Evolutionary conservation across 2,888 invertebrate species (phyloP), one percentile per base, ranked within the genome.

Genomic region (Cyclophora albipunctata): DNA sequence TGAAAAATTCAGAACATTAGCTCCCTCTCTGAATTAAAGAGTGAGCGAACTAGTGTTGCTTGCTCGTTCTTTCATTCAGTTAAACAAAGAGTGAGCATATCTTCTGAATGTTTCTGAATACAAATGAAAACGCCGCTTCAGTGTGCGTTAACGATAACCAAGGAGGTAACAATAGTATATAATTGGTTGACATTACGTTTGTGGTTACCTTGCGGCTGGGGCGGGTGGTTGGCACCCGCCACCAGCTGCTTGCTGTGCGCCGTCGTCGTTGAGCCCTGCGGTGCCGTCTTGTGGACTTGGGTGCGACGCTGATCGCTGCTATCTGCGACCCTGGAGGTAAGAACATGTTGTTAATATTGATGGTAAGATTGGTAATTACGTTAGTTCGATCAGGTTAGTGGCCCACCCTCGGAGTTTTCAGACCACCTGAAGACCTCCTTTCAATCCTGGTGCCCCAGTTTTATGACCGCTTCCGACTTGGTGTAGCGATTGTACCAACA

Each of bases 231-330:
- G 84, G 90, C 91, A 88, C 92, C 92, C 82, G 95, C 95, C 89
- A 93, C 92, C 88, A 93, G 92, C 89, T 93, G 93, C 88, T 93
- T 94, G 90, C 93, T 92, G 90, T 93, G 93, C 78, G 94, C 93
- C 91, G 94, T 93, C 92, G 94, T 94, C 88, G 92, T 91, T 73
- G 80, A 71, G 84, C 80, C 82, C 83, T 84, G 80, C 66, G 80
- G 78, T 62, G 81, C 81, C 78, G 81, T 78, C 71, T 73, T 75
- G 75, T 75, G 76, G 68, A 69, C 67, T 65, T 73, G 74, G 68
- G 71, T 67, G 62, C 73, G 73, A 64, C 75, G 72, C 66, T 78
- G 71, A 69, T 78, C 67, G 81, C 80, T 75, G 84, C 72, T 84
- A 84, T 90, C 82, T 88, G 84, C 89, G 85, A 89, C 79, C 81